phyloP scores from a whole-genome alignment of 2,113 vertebrate genomes.

The Hippocampus mohnikei region DNA sequence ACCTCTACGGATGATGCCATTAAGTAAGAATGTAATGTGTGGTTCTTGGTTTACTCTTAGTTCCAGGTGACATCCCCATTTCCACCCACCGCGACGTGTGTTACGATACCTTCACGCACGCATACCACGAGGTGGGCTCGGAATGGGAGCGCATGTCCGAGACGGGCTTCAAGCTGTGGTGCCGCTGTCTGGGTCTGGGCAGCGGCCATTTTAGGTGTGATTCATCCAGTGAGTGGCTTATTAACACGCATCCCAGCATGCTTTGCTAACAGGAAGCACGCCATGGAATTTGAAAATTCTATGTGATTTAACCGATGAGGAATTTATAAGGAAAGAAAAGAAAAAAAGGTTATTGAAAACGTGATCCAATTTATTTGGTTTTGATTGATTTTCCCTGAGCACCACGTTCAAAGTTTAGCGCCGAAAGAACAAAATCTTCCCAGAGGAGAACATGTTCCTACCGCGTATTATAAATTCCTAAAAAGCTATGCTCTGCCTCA shows the following conservation, averaged over 20 bases:
- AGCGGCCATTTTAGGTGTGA: slow-evolving; percentile 96
- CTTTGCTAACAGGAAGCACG: slow-evolving; percentile 40
- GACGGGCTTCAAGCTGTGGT: slow-evolving; percentile 94
- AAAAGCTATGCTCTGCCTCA: slow-evolving; percentile 29
- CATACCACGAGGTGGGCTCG: slow-evolving; percentile 84
- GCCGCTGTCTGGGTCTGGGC: slow-evolving; percentile 91
- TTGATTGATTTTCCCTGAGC: background rate
- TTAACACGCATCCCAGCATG: slow-evolving; percentile 56
- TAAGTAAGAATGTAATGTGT: background rate
- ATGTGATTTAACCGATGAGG: slow-evolving; percentile 31
- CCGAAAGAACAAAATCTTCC: background rate
- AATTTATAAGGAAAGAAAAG: slow-evolving; percentile 35
- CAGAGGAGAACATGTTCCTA: background rate
- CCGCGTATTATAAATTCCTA: slow-evolving; percentile 51
- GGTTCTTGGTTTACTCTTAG: slow-evolving; percentile 41
- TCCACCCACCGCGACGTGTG: slow-evolving; percentile 76
- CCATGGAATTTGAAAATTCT: slow-evolving; percentile 53
- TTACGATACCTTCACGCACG: slow-evolving; percentile 88
- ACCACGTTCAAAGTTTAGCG: too few relatives aligned
- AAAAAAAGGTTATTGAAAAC: background rate
- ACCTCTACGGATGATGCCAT: background rate
- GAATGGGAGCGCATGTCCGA: slow-evolving; percentile 98
- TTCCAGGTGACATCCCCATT: slow-evolving; percentile 72
- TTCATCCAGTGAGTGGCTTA: slow-evolving; percentile 96
- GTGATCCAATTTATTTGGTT: background rate